Evolutionary conservation across 2,113 vertebrate species (phyloP).

Genomic region (Ahaetulla prasina): DNA sequence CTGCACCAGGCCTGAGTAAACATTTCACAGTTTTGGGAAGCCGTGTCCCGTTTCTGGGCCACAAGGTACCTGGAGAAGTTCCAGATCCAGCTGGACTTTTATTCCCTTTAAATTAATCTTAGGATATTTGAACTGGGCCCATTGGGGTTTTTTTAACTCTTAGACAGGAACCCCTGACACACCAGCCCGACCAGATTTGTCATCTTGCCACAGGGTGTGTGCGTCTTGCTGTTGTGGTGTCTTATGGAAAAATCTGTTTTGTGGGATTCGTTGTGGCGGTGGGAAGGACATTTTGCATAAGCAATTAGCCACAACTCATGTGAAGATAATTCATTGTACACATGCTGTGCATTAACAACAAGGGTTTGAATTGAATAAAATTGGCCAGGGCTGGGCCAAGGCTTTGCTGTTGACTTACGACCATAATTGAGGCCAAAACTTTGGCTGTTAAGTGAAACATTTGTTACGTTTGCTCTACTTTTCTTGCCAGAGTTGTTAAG

Average conservation of each 20-base stretch:
- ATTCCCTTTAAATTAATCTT: background rate
- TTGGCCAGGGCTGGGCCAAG: too few relatives aligned
- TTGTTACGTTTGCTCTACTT: too few relatives aligned
- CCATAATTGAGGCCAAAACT: too few relatives aligned
- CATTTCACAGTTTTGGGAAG: background rate
- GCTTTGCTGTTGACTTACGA: background rate
- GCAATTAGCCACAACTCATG: background rate
- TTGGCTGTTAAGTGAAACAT: too few relatives aligned
- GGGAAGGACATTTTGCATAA: background rate
- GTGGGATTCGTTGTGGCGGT: background rate
- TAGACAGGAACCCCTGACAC: too few relatives aligned
- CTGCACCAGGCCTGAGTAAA: background rate
- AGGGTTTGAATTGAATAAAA: too few relatives aligned
- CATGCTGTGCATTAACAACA: too few relatives aligned
- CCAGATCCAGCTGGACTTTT: background rate
- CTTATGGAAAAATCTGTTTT: background rate
- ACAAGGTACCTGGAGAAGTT: background rate
- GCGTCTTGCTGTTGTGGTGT: background rate
- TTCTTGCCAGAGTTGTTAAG: too few relatives aligned
- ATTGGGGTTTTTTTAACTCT: background rate
- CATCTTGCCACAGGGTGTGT: background rate
- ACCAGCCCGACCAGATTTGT: background rate
- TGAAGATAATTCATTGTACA: background rate
- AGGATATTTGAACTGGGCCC: background rate
- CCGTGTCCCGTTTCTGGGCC: background rate